Conservation (phyloP, 2,113 vertebrate species). For the Muscicapa adusta region DNA sequence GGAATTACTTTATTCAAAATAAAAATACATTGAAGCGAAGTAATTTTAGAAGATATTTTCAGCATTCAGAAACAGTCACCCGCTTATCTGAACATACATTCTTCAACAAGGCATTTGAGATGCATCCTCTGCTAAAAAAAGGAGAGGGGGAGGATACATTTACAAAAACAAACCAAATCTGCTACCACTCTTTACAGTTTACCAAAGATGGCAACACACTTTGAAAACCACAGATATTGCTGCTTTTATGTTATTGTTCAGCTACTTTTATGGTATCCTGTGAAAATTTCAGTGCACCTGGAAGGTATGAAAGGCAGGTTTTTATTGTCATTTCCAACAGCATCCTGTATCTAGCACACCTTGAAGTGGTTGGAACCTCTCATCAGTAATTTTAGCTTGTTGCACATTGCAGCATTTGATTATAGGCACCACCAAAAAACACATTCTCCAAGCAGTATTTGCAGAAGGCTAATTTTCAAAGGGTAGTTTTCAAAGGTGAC, state of each 20-base stretch:
- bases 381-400: not conserved
- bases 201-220: not conserved
- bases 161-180: not conserved
- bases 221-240: not conserved
- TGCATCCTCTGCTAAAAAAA: not conserved
- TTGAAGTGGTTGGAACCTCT: not conserved
- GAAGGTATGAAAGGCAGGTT: not conserved
- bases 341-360: not conserved
- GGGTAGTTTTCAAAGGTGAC: not conserved
- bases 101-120: constrained; percentile 23
- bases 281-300: not conserved
- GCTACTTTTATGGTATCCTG: not conserved
- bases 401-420: rapidly evolving
- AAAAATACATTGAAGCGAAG: constrained; percentile 4
- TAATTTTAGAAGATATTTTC: not conserved
- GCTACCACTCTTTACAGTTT: not conserved
- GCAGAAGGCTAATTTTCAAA: not conserved
- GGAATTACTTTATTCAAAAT: constrained; percentile 55
- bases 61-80: not conserved
- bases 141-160: not conserved
- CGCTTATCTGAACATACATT: not conserved
- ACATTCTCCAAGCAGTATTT: not conserved
- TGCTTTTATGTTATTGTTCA: not conserved
- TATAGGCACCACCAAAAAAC: not conserved
- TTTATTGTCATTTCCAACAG: not conserved